A percentile compares a stretch with the other conserved stretches of the same genome.
These are phyloP conservation scores for Sialia sialis DNA, from an alignment of 2,113 vertebrate genomes.

Conservation along the genomic window DNA sequence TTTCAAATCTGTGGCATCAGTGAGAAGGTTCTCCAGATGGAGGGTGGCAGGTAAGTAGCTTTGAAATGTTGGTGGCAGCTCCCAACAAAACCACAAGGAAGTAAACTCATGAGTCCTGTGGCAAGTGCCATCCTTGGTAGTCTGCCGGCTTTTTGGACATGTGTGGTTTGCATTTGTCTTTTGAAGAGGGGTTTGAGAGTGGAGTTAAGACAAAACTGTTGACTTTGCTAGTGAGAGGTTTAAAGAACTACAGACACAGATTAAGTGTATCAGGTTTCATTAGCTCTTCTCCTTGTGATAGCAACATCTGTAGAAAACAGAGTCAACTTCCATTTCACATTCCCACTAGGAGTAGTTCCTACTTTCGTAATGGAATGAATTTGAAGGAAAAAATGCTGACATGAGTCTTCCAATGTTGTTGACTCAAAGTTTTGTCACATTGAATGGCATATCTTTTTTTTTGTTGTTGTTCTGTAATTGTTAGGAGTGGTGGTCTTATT, in stretches of 20 bases:
- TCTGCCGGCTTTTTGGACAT: background rate
- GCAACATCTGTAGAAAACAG: background rate
- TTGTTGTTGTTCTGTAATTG: background rate
- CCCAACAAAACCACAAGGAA: fast-evolving
- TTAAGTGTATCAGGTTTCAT: background rate
- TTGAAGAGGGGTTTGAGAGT: background rate
- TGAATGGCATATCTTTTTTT: background rate
- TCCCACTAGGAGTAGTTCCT: background rate
- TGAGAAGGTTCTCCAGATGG: background rate
- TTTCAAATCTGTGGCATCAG: background rate
- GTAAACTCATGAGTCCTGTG: background rate
- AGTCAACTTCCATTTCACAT: background rate
- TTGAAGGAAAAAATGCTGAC: background rate
- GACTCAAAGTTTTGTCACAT: background rate
- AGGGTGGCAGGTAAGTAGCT: background rate
- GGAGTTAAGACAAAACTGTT: background rate
- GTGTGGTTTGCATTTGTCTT: background rate
- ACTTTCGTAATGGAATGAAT: background rate
- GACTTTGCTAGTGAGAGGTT: background rate
- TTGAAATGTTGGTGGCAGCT: background rate
- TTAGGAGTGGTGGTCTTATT: background rate
- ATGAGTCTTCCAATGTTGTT: background rate
- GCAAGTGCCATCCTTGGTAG: background rate
- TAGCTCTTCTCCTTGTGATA: background rate
- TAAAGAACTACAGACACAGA: background rate